These are phyloP conservation scores for Mormoops blainvillei DNA, from an alignment of 2,113 vertebrate genomes.

Conservation along the genomic window DNA sequence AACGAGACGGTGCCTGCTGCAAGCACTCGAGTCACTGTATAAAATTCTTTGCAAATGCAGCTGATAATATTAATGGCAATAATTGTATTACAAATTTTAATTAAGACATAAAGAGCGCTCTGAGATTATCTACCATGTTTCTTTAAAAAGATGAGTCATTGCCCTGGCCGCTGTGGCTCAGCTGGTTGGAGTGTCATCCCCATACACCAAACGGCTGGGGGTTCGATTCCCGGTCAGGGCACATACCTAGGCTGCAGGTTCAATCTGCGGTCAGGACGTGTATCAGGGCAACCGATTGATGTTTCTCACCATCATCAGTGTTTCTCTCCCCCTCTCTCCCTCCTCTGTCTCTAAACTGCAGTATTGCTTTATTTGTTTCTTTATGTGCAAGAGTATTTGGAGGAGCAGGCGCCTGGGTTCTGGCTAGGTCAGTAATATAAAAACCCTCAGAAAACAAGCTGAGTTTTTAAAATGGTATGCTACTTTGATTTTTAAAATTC, in stretches of 20 bases:
- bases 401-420: background rate
- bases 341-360: background rate
- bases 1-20: background rate
- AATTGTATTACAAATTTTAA: slow-evolving; percentile 1
- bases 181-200: background rate
- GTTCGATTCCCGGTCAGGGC: background rate
- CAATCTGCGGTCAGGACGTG: too few species aligned
- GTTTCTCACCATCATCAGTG: background rate
- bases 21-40: background rate
- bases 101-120: background rate
- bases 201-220: background rate
- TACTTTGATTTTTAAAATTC: background rate
- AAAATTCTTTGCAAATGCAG: background rate
- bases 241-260: background rate
- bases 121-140: background rate
- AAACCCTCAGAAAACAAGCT: background rate
- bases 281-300: background rate
- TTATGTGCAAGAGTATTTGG: background rate
- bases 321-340: background rate
- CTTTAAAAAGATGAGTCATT: slow-evolving; percentile 5
- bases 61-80: slow-evolving; percentile 16
- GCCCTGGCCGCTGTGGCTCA: background rate
- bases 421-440: background rate
- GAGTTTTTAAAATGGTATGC: background rate
- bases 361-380: background rate